Evolutionary conservation across 2,113 vertebrate species (phyloP).

Genomic region (Montifringilla adamsi): DNA sequence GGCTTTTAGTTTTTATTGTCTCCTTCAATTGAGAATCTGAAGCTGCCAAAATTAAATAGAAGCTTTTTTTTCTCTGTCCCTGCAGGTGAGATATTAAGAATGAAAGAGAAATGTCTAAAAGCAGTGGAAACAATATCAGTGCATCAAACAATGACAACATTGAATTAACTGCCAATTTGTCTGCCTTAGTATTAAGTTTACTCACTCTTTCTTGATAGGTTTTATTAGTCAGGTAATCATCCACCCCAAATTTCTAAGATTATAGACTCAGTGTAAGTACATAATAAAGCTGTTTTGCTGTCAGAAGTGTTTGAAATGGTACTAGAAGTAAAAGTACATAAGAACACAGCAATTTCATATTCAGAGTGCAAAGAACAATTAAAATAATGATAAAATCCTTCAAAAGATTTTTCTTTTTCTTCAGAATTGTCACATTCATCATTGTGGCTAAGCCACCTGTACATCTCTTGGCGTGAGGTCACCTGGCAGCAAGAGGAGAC

Average conservation of each 20-base stretch:
- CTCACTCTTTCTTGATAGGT: not conserved
- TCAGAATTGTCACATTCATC: not conserved
- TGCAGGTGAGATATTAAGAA: not conserved
- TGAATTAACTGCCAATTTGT: not conserved
- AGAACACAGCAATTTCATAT: not conserved
- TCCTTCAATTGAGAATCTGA: not conserved
- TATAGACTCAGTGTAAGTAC: not conserved
- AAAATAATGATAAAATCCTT: not conserved
- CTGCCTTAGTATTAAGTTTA: not conserved
- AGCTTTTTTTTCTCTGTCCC: not conserved
- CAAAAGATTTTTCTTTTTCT: not conserved
- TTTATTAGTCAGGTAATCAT: not conserved
- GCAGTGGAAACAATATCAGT: not conserved
- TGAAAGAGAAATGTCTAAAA: not conserved
- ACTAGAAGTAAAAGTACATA: not conserved
- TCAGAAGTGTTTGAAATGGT: not conserved
- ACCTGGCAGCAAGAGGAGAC: not conserved
- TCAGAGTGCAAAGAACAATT: not conserved
- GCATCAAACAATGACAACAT: not conserved
- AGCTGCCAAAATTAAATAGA: not conserved
- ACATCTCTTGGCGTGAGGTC: fast-evolving
- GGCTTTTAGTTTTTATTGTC: not conserved
- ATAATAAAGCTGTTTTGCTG: not conserved
- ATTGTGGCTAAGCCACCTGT: not conserved
- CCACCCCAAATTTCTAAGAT: not conserved